Conservation (phyloP, 2,888 invertebrate species). For the Apoda limacodes region DNA sequence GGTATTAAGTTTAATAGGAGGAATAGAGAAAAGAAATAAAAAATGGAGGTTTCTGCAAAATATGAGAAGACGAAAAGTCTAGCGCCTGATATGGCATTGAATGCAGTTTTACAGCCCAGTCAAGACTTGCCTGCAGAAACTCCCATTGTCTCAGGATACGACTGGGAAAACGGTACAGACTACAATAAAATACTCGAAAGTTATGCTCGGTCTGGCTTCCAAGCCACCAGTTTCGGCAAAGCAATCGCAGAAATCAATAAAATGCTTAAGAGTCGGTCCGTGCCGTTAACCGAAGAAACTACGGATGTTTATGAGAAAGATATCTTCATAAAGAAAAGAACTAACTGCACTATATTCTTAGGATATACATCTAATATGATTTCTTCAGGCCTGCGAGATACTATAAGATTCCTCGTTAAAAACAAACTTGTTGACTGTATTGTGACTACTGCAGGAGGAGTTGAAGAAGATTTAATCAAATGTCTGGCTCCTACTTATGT, state of each 20-base stretch:
- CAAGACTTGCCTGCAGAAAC: conserved; percentile 74
- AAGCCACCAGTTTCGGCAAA: conserved; percentile 94
- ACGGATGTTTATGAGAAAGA: conserved; percentile 80
- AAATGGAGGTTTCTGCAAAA: conserved; percentile 36
- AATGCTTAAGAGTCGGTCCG: conserved; percentile 85
- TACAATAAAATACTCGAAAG: conserved; percentile 85
- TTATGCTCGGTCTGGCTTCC: conserved; percentile 91
- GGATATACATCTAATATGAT: conserved; percentile 98
- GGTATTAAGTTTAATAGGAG: too few relatives aligned
- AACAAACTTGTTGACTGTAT: conserved; percentile 90
- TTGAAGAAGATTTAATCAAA: conserved; percentile 99
- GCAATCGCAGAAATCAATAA: conserved; percentile 92
- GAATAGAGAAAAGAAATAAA: conserved; percentile 1
- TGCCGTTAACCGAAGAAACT: conserved; percentile 76
- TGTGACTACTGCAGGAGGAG: conserved; percentile 97
- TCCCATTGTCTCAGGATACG: conserved; percentile 85
- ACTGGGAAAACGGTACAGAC: conserved; percentile 91
- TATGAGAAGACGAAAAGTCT: conserved; percentile 32
- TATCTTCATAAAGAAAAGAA: conserved; percentile 79
- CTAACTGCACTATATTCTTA: conserved; percentile 94
- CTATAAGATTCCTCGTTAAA: conserved; percentile 78
- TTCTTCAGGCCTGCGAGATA: conserved; percentile 94
- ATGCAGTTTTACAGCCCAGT: conserved; percentile 79
- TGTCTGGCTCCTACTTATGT: conserved; percentile 95
- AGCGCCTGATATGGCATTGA: conserved; percentile 69